These are phyloP conservation scores for Ferdinandea cuprea DNA, from an alignment of 2,888 invertebrate genomes.

Conservation along the genomic window DNA sequence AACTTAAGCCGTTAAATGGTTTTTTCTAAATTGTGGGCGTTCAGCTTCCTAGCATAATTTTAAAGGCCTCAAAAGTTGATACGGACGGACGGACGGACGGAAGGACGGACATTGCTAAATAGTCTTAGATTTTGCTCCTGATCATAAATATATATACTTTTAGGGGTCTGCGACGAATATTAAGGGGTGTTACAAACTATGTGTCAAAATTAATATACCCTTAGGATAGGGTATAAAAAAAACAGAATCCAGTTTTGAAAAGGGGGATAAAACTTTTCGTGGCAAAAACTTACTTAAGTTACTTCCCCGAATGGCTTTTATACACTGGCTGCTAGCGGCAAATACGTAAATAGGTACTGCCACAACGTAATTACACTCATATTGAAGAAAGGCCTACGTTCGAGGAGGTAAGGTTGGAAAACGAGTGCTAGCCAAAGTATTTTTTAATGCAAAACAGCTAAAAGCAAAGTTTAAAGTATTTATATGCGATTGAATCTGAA, in stretches of 20 bases:
- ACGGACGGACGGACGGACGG: too few relatives aligned
- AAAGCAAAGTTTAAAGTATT: slow-evolving; percentile 28
- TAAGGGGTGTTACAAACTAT: too few relatives aligned
- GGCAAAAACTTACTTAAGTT: slow-evolving; percentile 40
- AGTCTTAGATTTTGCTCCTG: too few relatives aligned
- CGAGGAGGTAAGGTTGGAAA: background rate
- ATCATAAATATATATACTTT: too few relatives aligned
- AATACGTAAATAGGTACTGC: slow-evolving; percentile 30
- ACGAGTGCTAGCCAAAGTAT: slow-evolving; percentile 2
- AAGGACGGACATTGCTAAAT: too few relatives aligned
- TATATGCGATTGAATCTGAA: slow-evolving; percentile 20
- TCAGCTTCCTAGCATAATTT: too few relatives aligned
- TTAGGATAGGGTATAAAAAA: too few relatives aligned
- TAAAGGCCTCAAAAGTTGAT: too few relatives aligned
- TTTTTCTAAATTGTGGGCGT: too few relatives aligned
- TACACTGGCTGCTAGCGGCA: slow-evolving; percentile 14
- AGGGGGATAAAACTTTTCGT: slow-evolving; percentile 32
- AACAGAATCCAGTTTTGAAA: slow-evolving; percentile 31
- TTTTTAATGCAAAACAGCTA: slow-evolving; percentile 4
- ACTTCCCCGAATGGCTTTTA: slow-evolving; percentile 30
- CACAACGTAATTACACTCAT: slow-evolving; percentile 37
- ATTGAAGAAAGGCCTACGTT: background rate
- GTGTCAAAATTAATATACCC: too few relatives aligned
- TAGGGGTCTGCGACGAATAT: too few relatives aligned
- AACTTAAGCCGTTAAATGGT: too few relatives aligned